phyloP scores from a whole-genome alignment of 1,140 invertebrate species.

The Aphis craccivora region DNA sequence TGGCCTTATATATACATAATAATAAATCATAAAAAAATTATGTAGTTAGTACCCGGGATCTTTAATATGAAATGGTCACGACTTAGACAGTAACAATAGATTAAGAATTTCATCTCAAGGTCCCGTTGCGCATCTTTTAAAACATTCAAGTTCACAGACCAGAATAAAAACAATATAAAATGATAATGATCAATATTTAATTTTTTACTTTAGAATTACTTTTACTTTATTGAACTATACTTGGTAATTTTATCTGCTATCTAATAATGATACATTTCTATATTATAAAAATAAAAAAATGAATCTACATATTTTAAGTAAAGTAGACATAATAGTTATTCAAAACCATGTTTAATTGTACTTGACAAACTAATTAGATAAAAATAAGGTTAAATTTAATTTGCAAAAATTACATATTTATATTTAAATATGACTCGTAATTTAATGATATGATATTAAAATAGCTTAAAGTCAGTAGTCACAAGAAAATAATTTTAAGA shows the following conservation, averaged over 20 bases:
- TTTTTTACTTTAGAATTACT: constrained; percentile 25
- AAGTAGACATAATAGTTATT: background rate
- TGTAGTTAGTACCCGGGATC: background rate
- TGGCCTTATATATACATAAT: constrained; percentile 26
- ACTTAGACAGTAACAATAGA: constrained; percentile 50
- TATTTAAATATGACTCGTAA: background rate
- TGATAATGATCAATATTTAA: constrained; percentile 52
- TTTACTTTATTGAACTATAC: constrained; percentile 40
- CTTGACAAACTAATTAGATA: background rate
- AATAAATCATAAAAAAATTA: constrained; percentile 41
- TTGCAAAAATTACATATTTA: background rate
- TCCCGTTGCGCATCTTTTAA: background rate
- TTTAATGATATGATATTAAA: background rate
- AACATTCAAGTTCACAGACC: constrained; percentile 47
- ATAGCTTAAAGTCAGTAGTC: background rate
- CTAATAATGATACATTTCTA: background rate
- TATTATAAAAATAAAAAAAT: background rate
- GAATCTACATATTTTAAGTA: background rate
- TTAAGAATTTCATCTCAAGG: constrained; percentile 50
- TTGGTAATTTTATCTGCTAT: background rate
- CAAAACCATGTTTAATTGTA: background rate
- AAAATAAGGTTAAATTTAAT: background rate
- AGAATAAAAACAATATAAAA: constrained; percentile 31
- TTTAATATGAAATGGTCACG: constrained; percentile 41
- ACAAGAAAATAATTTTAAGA: background rate